Evolutionary conservation across 2,113 vertebrate genomes (phyloP), one percentile per base, ranked within the genome.

Genomic region (Poeciliopsis prolifica): DNA sequence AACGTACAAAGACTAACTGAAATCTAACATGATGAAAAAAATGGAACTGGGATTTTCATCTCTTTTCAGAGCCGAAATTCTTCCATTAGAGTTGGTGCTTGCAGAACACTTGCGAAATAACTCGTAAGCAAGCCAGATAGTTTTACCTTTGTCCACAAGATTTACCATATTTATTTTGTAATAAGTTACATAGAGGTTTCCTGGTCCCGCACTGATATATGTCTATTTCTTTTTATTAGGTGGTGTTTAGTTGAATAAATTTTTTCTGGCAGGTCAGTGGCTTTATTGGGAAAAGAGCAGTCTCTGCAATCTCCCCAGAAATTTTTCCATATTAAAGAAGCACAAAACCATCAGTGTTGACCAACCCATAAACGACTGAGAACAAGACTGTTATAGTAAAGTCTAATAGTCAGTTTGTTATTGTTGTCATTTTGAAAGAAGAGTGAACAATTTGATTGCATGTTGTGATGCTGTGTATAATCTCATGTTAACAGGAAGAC

Each of bases 341-440:
- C n/a, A 28, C 28, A 61, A 14, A 61, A 30, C 26, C 61, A 3
- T 61, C 60, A 14, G 60, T 29, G 60, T 28, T 13, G 61, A 12
- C 29, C 26, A 29, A 61, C 10, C 61, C 61, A 30, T 37, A 30
- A 62, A 62, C 61, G 14, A 12, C 28, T 62, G 61, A 30, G 61
- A 61, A 61, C 58, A 61, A 61, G 61, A 30, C 24, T 35, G 4
- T 22, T 65, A 65, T 22, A 35, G 5, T 65, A 65, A 35, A 65
- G 30, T 17, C 33, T 65, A 65, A 65, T 22, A n/a, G 31, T 65
- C 30, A 65, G 13, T 24, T 60, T n/a, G 15, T 60, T 58, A 24
- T 37, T 35, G 48, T 60, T 70, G 51, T 60, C 30, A 70, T 22
- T 14, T 70, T 70, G 31, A 60, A 33, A 33, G 64, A 40, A 66